These are phyloP conservation scores for Drosophila neutralis DNA, from an alignment of 2,888 invertebrate species.

Conservation along the genomic window DNA sequence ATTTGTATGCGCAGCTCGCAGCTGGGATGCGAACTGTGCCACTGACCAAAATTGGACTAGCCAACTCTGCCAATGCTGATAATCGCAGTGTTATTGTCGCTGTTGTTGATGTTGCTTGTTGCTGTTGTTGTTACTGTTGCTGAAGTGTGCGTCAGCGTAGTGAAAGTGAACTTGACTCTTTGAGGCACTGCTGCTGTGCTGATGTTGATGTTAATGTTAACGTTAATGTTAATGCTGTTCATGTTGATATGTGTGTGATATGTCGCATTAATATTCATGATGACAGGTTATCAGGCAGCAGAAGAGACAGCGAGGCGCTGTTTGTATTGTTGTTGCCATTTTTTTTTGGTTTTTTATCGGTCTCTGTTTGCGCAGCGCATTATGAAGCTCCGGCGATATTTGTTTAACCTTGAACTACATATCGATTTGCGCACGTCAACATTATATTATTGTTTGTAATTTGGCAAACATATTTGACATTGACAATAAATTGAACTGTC, in stretches of 20 bases:
- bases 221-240: conserved; percentile 42
- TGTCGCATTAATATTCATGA: conserved; percentile 75
- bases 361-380: conserved; percentile 64
- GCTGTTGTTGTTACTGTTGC: not conserved
- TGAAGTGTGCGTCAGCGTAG: conserved; percentile 68
- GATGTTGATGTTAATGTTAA: conserved; percentile 32
- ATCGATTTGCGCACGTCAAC: conserved; percentile 2
- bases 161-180: conserved; percentile 82
- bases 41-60: conserved; percentile 74
- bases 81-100: conserved; percentile 7
- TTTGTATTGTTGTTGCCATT: conserved; percentile 6
- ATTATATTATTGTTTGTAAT: conserved; percentile 28
- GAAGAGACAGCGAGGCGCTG: conserved; percentile 62
- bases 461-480: conserved; percentile 47
- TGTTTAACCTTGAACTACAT: conserved; percentile 77
- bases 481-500: conserved; percentile 18
- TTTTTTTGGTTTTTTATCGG: conserved; percentile 26
- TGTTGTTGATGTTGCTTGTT: not conserved
- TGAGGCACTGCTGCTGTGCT: conserved; percentile 27
- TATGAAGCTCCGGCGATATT: conserved; percentile 62
- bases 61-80: conserved; percentile 30
- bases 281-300: conserved; percentile 46
- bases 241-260: conserved; percentile 43
- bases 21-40: conserved; percentile 55
- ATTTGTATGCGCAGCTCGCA: conserved; percentile 70